phyloP scores from a whole-genome alignment of 2,888 invertebrate species.

The Atethmia centrago region DNA sequence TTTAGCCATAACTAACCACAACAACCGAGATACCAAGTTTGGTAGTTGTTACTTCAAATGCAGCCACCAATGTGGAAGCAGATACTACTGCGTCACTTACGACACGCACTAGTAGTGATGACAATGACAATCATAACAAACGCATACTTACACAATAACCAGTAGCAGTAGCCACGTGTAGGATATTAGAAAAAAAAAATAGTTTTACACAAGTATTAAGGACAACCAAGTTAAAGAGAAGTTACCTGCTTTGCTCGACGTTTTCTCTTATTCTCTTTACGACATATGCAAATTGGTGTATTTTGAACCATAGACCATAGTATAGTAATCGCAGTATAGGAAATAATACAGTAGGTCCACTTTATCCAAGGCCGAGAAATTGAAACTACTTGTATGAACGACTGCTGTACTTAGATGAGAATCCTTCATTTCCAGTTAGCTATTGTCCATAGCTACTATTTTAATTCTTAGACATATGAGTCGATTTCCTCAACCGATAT shows the following conservation, averaged over 20 bases:
- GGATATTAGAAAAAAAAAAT: conserved; percentile 37
- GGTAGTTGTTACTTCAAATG: not conserved
- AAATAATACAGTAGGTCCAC: not conserved
- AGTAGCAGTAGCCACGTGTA: conserved; percentile 35
- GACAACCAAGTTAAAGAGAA: conserved; percentile 12
- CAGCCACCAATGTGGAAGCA: not conserved
- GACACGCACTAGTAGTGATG: conserved; percentile 6
- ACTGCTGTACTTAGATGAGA: not conserved
- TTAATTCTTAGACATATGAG: not conserved
- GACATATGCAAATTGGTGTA: conserved; percentile 27
- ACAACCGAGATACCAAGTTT: not conserved
- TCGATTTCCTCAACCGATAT: conserved; percentile 20
- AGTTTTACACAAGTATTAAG: conserved; percentile 25
- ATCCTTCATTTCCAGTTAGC: not conserved
- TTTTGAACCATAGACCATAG: not conserved
- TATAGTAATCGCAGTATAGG: too few relatives aligned
- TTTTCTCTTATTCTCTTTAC: conserved; percentile 30
- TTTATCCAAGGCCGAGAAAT: not conserved
- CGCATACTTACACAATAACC: conserved; percentile 14
- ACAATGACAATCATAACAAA: conserved; percentile 33
- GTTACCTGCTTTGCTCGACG: conserved; percentile 33
- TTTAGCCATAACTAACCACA: not conserved
- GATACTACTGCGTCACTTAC: not conserved
- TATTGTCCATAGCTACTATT: not conserved
- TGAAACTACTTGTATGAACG: not conserved